Evolutionary conservation across 1,140 invertebrate species (phyloP), one percentile per base, ranked within the genome.

Genomic region (Lanistes nyassanus): DNA sequence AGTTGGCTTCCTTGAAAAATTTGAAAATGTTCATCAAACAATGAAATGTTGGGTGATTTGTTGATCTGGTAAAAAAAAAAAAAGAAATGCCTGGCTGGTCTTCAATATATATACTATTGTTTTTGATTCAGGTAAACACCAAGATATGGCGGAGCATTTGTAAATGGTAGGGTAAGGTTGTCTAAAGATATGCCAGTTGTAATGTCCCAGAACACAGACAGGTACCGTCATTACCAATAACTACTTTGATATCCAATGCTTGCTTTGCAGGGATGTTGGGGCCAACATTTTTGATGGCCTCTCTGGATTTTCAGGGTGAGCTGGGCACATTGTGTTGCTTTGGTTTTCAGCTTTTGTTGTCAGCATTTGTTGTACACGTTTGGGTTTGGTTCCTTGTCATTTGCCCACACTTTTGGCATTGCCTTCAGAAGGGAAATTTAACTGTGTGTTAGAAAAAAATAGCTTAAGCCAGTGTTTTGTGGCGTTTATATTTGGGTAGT

Each of bases 271-370:
- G 91, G 95, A 96, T 91, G 96, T 97, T 78, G 95, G 96, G 83
- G 96, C 95, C 81, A 98, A 98, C 90, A 97, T 97, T 86, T 93
- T 95, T 81, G 96, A 97, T 91, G 96, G 96, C 79, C 96, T 98
- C 85, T 95, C 95, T 62, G 96, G 95, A 55, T 94, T 97, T 84
- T 96, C 95, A 79, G 96, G 96, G 88, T 96, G 89, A 91, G 92
- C 91, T 79, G 37, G 53, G 39, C 37, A 36, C 34, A 26, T 31
- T 21, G 62, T 65, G 21, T 65, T 36, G 62, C 7, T 72, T 71
- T 71, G 2, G 29, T n/a, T 19, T 76, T 71, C 26, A 21, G n/a
- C 31, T 76, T 53, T 77, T 36, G 23, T 58, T n/a, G 34, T 72
- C 21, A 31, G 55, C 62, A 68, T 51, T 66, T 26, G 42, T 47